These are phyloP conservation scores for Protobothrops mucrosquamatus DNA, from an alignment of 2,113 vertebrate species.

Conservation along the genomic window DNA sequence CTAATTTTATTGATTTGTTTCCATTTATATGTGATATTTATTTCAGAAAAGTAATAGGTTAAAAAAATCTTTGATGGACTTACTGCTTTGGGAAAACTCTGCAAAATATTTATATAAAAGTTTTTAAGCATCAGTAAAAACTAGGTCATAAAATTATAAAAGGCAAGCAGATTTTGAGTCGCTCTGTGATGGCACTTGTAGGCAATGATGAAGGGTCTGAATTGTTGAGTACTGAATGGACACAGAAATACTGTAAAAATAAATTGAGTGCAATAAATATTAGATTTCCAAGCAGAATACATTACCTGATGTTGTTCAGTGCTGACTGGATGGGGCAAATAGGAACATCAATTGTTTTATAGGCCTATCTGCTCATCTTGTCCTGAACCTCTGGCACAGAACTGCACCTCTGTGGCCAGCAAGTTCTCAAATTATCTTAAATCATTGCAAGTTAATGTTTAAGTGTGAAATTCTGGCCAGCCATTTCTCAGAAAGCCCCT, in stretches of 20 bases:
- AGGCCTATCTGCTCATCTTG: neutral
- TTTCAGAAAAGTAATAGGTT: neutral
- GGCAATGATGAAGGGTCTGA: neutral
- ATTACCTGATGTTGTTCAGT: neutral
- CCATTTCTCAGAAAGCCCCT: neutral
- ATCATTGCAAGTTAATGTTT: neutral
- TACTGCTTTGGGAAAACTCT: neutral
- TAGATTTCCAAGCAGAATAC: neutral
- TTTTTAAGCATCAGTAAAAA: neutral
- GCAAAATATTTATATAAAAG: neutral
- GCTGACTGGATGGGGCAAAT: neutral
- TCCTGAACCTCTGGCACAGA: neutral
- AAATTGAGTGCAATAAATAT: neutral
- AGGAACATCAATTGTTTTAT: neutral
- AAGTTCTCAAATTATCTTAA: neutral
- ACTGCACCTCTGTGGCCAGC: neutral
- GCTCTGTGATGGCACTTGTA: neutral
- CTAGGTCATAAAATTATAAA: neutral
- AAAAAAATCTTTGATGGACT: constrained; percentile 5
- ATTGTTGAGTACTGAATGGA: neutral
- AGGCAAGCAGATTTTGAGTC: neutral
- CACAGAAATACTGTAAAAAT: neutral
- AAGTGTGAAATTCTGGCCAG: neutral
- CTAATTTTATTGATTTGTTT: neutral
- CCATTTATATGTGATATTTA: neutral